Evolutionary conservation across 2,888 invertebrate genomes (phyloP).

Genomic region (Agrochola lota): DNA sequence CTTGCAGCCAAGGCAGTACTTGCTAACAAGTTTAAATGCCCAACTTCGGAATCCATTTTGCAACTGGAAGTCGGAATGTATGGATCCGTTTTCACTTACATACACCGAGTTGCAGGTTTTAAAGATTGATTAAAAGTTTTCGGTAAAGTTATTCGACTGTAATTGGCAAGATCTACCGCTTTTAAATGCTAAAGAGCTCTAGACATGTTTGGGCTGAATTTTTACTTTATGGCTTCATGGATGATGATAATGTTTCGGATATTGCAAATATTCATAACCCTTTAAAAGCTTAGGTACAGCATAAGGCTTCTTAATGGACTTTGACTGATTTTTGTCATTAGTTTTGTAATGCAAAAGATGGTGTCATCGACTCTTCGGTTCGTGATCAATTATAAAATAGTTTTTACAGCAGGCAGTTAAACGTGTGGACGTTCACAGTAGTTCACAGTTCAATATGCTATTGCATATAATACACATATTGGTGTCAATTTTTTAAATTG

Average conservation of each 20-base stretch:
- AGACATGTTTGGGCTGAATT: constrained; percentile 8
- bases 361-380: background rate
- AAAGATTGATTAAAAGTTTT: constrained; percentile 65
- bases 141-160: constrained; percentile 37
- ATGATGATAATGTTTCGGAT: background rate
- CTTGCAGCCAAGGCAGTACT: constrained; percentile 49
- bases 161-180: constrained; percentile 40
- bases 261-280: background rate
- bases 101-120: constrained; percentile 49
- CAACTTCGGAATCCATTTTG: constrained; percentile 77
- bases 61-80: constrained; percentile 68
- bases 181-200: constrained; percentile 22
- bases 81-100: constrained; percentile 66
- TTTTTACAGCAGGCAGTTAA: background rate
- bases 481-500: background rate
- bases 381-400: background rate
- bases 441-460: too few species aligned
- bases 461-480: background rate
- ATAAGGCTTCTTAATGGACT: too few species aligned
- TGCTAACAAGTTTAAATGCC: constrained; percentile 78
- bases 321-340: background rate
- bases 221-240: background rate
- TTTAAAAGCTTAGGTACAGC: too few species aligned
- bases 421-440: too few species aligned
- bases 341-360: background rate